Evolutionary conservation across 2,113 vertebrate genomes (phyloP).

Genomic region (Bagarius yarrelli): DNA sequence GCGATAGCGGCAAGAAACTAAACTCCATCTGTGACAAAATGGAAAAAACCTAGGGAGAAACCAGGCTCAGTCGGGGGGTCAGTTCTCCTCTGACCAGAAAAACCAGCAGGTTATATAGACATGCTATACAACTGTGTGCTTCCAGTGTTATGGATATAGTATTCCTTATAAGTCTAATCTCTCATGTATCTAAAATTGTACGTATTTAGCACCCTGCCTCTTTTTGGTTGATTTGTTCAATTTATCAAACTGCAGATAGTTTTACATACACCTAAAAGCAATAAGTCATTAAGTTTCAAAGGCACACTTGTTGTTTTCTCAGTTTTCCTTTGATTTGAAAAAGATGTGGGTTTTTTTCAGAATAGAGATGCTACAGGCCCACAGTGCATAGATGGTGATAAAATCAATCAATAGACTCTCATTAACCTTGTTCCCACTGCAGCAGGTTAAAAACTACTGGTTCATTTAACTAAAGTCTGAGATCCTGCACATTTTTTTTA

Average conservation of each 20-base stretch:
- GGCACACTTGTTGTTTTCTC: constrained; percentile 4
- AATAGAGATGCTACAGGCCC: constrained; percentile 9
- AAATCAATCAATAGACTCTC: constrained; percentile 49
- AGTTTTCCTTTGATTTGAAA: not conserved
- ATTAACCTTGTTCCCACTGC: constrained; percentile 55
- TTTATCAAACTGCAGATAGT: constrained; percentile 3
- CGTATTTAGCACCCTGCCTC: not conserved
- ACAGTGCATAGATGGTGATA: constrained; percentile 30
- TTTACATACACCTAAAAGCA: constrained; percentile 6
- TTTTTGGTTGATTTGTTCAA: not conserved
- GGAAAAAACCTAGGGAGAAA: too few relatives aligned
- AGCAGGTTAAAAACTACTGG: constrained; percentile 33
- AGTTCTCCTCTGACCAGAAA: too few relatives aligned
- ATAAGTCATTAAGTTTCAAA: not conserved
- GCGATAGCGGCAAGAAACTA: too few relatives aligned
- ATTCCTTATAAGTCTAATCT: not conserved
- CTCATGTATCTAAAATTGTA: not conserved
- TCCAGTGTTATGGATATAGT: not conserved
- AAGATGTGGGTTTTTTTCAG: constrained; percentile 27
- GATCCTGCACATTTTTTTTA: constrained; percentile 32
- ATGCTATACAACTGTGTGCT: too few relatives aligned
- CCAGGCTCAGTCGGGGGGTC: too few relatives aligned
- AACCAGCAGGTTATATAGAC: too few relatives aligned
- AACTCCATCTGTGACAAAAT: too few relatives aligned
- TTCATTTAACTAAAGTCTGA: constrained; percentile 39